Conservation (phyloP, 2,113 vertebrate genomes). For the Mesitornis unicolor region DNA sequence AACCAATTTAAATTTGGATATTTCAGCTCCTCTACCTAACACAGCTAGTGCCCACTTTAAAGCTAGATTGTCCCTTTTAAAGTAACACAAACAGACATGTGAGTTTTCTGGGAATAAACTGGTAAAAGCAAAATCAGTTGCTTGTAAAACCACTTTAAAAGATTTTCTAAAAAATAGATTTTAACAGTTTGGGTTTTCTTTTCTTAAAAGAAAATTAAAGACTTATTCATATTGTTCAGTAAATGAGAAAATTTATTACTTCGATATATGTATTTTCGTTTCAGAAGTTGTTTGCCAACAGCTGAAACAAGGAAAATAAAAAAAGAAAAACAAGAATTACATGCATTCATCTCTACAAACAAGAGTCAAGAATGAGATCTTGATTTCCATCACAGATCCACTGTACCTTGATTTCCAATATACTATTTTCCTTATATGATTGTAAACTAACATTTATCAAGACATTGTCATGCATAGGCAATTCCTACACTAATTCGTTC, state of each 20-base stretch:
- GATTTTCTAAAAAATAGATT: too few species aligned
- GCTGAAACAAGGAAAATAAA: neutral
- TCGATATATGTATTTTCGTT: neutral
- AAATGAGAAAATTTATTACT: neutral
- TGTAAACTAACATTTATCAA: neutral
- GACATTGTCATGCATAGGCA: neutral
- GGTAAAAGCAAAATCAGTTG: neutral
- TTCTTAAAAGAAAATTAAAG: too few species aligned
- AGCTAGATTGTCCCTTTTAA: fast-evolving
- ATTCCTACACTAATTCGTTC: neutral
- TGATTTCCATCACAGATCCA: neutral
- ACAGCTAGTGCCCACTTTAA: neutral
- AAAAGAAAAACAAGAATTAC: neutral
- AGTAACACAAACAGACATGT: neutral
- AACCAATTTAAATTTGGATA: neutral
- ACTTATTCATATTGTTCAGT: neutral
- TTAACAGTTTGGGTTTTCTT: too few species aligned
- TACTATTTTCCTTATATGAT: neutral
- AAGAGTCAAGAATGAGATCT: neutral
- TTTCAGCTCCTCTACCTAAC: neutral
- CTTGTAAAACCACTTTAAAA: neutral
- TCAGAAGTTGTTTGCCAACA: neutral
- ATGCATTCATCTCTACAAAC: neutral
- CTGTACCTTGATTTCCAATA: neutral
- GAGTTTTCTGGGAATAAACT: neutral